phyloP scores from a whole-genome alignment of 2,797 vertebrate genomes.

The Characodon lateralis region DNA sequence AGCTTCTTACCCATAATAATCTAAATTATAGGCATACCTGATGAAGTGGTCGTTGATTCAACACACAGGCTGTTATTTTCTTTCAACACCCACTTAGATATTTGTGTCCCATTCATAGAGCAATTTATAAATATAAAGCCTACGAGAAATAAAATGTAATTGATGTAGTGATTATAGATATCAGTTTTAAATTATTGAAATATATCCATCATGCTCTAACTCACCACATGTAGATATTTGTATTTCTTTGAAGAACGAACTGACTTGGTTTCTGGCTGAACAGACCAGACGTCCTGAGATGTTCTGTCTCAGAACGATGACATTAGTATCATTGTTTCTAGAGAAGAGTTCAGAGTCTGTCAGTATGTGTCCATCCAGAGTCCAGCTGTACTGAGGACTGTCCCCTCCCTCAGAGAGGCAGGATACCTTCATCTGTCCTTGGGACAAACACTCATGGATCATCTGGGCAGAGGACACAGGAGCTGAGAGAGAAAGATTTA shows the following conservation, averaged over 20 bases:
- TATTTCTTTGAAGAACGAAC: accelerated
- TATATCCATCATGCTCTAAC: neutral
- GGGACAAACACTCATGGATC: conserved; percentile 47
- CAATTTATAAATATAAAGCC: conserved; percentile 5
- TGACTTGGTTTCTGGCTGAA: conserved; percentile 50
- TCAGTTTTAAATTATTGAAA: neutral
- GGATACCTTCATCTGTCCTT: conserved; percentile 47
- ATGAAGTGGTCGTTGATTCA: neutral
- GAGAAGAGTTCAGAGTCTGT: conserved; percentile 21
- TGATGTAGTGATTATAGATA: neutral
- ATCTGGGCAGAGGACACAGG: conserved; percentile 49
- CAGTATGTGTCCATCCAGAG: conserved; percentile 49
- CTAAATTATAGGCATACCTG: neutral
- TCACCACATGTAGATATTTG: conserved; percentile 38
- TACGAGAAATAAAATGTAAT: neutral
- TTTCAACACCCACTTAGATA: neutral
- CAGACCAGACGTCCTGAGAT: conserved; percentile 48
- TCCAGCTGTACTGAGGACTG: conserved; percentile 59
- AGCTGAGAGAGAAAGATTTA: conserved; percentile 41
- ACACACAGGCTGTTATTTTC: conserved; percentile 33
- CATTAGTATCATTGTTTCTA: neutral
- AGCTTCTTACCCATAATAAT: conserved; percentile 40
- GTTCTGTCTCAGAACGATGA: conserved; percentile 46
- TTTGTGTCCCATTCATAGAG: neutral
- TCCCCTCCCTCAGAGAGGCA: conserved; percentile 44